These are phyloP conservation scores for Smittia sp. DNA, from an alignment of 2,888 invertebrate species.

Conservation along the genomic window DNA sequence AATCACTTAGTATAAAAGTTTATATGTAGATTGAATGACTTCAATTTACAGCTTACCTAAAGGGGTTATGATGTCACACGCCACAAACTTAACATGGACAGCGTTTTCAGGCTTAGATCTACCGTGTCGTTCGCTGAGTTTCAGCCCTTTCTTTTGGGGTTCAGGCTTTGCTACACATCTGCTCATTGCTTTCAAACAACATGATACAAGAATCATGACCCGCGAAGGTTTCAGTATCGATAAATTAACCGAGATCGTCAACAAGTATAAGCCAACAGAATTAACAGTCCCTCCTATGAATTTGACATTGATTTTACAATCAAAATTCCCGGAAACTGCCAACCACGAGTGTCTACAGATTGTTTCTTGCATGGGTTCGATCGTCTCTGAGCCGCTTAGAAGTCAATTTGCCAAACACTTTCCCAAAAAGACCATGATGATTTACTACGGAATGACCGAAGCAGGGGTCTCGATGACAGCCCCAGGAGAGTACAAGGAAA, in stretches of 20 bases:
- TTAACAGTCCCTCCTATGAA: not conserved
- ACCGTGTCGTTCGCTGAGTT: not conserved
- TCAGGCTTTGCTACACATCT: too few species aligned
- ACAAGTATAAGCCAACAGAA: not conserved
- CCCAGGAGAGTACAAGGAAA: too few species aligned
- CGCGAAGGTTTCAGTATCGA: constrained; percentile 5
- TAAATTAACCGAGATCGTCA: not conserved
- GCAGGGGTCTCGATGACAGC: not conserved
- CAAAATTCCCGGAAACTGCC: not conserved
- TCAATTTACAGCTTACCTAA: not conserved
- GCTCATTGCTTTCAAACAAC: not conserved
- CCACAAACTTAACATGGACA: too few species aligned
- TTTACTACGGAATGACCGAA: not conserved
- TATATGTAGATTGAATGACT: not conserved
- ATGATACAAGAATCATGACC: constrained; percentile 27
- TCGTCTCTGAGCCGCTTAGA: not conserved
- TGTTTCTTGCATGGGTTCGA: not conserved
- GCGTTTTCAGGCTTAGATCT: not conserved
- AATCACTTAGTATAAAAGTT: not conserved
- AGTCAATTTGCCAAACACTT: not conserved
- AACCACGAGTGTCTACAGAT: constrained; percentile 8
- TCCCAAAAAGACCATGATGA: not conserved
- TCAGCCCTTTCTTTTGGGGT: too few species aligned
- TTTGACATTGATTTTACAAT: not conserved
- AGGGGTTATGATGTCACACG: not conserved